Conservation (phyloP, 2,113 vertebrate species). For the Leptobrachium leishanense region DNA sequence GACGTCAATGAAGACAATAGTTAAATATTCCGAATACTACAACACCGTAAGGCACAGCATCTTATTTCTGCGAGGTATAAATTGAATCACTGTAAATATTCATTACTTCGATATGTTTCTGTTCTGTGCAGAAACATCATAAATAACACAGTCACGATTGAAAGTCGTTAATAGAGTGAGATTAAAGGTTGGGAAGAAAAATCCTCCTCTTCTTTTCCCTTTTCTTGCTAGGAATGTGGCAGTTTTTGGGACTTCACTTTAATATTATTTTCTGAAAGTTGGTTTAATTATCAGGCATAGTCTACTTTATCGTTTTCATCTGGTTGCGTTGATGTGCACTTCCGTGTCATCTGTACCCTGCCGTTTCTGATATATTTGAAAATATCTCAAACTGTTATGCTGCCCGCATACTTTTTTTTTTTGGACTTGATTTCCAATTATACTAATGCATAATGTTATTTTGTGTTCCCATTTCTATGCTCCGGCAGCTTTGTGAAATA, state of each 20-base stretch:
- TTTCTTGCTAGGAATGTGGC: conserved; percentile 8
- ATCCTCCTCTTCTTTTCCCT: conserved; percentile 1
- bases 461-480: conserved; percentile 39
- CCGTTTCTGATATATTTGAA: conserved; percentile 15
- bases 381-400: conserved; percentile 31
- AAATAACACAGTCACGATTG: background rate
- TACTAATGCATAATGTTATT: conserved; percentile 40
- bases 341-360: conserved; percentile 10
- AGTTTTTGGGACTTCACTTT: conserved; percentile 26
- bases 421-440: conserved; percentile 36
- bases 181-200: conserved; percentile 14
- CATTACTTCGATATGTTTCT: background rate
- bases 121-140: no score
- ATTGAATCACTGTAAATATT: background rate
- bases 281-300: conserved; percentile 38
- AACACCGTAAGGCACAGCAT: background rate
- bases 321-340: conserved; percentile 15
- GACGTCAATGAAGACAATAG: background rate
- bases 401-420: conserved; percentile 22
- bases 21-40: background rate
- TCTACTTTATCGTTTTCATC: conserved; percentile 4
- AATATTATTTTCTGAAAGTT: conserved; percentile 20
- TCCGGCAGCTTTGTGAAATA: conserved; percentile 37
- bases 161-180: conserved; percentile 1
- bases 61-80: background rate